Percentiles rank a stretch among this genome's conserved stretches.
These are phyloP conservation scores for Lepus oiostolus DNA, from an alignment of 2,797 vertebrate species.

Conservation along the genomic window DNA sequence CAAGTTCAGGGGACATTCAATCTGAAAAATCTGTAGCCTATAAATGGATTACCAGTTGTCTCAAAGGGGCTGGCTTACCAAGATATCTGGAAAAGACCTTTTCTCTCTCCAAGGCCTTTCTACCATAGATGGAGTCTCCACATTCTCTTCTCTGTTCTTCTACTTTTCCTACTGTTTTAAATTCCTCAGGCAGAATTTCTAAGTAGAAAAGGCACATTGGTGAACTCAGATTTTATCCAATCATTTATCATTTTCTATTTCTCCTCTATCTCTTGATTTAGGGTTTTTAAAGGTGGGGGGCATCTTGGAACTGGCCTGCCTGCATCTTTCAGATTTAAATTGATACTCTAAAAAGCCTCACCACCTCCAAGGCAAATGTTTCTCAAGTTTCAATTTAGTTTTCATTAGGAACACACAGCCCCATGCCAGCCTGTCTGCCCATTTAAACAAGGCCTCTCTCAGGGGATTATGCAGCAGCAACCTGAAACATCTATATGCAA, in stretches of 20 bases:
- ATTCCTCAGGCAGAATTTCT: conserved; percentile 24
- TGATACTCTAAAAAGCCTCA: conserved; percentile 83
- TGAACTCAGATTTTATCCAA: conserved; percentile 13
- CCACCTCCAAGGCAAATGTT: conserved; percentile 83
- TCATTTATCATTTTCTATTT: conserved; percentile 54
- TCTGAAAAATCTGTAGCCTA: conserved; percentile 70
- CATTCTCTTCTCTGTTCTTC: not conserved
- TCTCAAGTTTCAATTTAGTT: conserved; percentile 88
- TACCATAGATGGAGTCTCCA: not conserved
- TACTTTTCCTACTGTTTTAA: not conserved
- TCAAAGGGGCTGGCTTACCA: conserved; percentile 30
- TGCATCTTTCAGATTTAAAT: conserved; percentile 83
- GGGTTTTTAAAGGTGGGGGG: conserved; percentile 76
- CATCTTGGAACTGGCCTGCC: conserved; percentile 61
- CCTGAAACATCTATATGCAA: conserved; percentile 89
- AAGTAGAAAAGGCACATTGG: conserved; percentile 73
- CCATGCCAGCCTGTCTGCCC: conserved; percentile 86
- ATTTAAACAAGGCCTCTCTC: conserved; percentile 88
- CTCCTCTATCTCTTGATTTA: conserved; percentile 49
- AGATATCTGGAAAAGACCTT: not conserved
- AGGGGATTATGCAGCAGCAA: conserved; percentile 87
- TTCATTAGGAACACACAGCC: conserved; percentile 88
- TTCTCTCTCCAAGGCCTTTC: not conserved
- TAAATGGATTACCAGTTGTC: conserved; percentile 81
- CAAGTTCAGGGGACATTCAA: conserved; percentile 70